A percentile compares a stretch with the other conserved stretches of the same genome.
Evolutionary conservation across 2,113 vertebrate genomes (phyloP).

Genomic region (Herpetotheres cachinnans): DNA sequence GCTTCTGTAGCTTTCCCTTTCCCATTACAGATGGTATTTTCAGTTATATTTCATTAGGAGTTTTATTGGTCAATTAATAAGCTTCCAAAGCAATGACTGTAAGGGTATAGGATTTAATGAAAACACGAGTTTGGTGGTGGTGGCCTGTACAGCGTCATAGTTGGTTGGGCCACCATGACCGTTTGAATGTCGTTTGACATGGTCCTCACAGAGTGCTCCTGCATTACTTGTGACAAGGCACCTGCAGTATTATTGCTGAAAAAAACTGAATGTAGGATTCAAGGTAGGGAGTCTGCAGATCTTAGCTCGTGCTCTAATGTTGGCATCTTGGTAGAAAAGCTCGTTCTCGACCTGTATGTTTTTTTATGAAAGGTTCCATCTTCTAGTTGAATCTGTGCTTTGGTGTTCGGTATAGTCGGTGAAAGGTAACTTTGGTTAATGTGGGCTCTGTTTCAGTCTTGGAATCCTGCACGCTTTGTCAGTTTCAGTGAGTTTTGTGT

Average conservation of each 20-base stretch:
- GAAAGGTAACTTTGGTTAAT: not conserved
- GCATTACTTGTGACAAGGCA: fast-evolving
- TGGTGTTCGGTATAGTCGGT: not conserved
- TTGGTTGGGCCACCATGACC: fast-evolving
- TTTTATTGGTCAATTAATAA: not conserved
- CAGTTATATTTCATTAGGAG: fast-evolving
- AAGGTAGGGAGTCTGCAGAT: not conserved
- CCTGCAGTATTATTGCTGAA: not conserved
- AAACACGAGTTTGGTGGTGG: fast-evolving
- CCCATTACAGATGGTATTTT: fast-evolving
- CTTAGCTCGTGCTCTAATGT: fast-evolving
- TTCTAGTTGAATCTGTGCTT: not conserved
- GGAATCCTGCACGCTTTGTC: fast-evolving
- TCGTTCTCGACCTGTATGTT: not conserved
- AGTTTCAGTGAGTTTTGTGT: not conserved
- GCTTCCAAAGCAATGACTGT: fast-evolving
- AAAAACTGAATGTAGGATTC: fast-evolving
- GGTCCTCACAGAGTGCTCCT: fast-evolving
- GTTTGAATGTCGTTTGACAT: fast-evolving
- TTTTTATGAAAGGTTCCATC: fast-evolving
- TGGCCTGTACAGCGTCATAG: fast-evolving
- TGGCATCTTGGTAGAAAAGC: not conserved
- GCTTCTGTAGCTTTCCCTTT: not conserved
- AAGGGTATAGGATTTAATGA: not conserved
- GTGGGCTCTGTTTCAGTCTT: not conserved